Percentiles rank a stretch among this genome's conserved stretches.
These are phyloP conservation scores for Brachynemurus nebulosus DNA, from an alignment of 2,888 invertebrate species.

Conservation along the genomic window DNA sequence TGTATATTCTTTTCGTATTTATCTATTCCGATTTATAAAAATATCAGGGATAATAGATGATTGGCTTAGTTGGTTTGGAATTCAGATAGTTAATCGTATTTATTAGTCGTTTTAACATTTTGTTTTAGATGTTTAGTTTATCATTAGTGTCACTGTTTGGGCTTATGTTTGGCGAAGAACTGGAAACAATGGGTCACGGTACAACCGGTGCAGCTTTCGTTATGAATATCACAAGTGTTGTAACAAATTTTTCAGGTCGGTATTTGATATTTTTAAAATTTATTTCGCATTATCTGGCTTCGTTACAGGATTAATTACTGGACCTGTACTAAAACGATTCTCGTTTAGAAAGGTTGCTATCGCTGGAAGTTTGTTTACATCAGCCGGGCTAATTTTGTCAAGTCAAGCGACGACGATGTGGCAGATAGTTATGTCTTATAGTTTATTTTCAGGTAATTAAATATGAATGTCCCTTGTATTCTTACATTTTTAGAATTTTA, in stretches of 20 bases:
- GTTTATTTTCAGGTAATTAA: constrained; percentile 35
- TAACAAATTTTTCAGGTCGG: constrained; percentile 41
- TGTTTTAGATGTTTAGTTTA: constrained; percentile 49
- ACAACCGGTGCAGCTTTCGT: constrained; percentile 55
- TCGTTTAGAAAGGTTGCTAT: constrained; percentile 40
- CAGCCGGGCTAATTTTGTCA: constrained; percentile 37
- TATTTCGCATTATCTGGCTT: no score
- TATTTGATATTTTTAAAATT: constrained; percentile 1
- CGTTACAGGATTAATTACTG: constrained; percentile 50
- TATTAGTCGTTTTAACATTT: not conserved
- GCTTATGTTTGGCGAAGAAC: constrained; percentile 49
- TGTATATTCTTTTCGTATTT: not conserved
- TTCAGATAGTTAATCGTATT: no score
- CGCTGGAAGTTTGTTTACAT: constrained; percentile 37
- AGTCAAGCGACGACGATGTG: constrained; percentile 36
- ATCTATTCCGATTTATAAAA: no score
- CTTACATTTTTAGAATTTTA: not conserved
- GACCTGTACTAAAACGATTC: constrained; percentile 45
- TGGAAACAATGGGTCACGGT: constrained; percentile 45
- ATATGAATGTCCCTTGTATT: not conserved
- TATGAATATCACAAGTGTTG: constrained; percentile 50
- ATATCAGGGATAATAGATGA: no score
- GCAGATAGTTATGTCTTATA: constrained; percentile 41
- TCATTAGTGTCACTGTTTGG: constrained; percentile 57
- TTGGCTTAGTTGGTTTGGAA: no score